Evolutionary conservation across 2,113 vertebrate species (phyloP), one percentile per base, ranked within the genome.

Genomic region (Lepisosteus oculatus): DNA sequence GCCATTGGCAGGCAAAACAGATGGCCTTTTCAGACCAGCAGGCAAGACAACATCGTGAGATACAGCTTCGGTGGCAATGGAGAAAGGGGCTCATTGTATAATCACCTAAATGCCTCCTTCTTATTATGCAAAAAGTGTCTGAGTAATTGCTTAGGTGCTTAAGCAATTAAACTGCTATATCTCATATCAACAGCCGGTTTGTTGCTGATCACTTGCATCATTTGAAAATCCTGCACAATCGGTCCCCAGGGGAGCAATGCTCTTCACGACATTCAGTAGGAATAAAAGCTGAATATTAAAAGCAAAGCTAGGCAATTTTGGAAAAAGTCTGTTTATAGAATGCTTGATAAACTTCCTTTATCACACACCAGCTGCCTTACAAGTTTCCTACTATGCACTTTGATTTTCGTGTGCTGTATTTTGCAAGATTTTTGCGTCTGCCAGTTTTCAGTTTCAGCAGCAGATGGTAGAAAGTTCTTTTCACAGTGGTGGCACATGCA

Each of bases 21-120:
- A 75, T 75, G 73, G 67, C 68, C 73, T 51, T 62, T 57, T 74
- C 67, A 65, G 73, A n/a, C 54, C 45, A n/a, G 57, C 43, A 59
- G 47, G 61, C 45, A 56, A 57, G 51, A 4, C n/a, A 6, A 11
- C 51, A 59, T 6, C 42, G 12, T 61, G 45, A 47, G 45, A 29
- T 61, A 47, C 3, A 17, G 67, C 67, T 43, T 63, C 8, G 14
- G 51, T 55, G 45, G 42, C 67, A 61, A 42, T 12, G 44, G 67
- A 69, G 67, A 70, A 75, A 65, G 54, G 54, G 29, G 68, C 57
- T 43, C 15, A 44, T 56, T 70, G 73, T 69, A 62, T 57, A 15
- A 14, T 41, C 62, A 43, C 62, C 47, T 12, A 15, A 65, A 47
- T 43, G 12, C 57, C 73, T 43, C 55, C 45, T 54, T 42, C 15